Conservation (phyloP, 2,888 invertebrate species). For the Laothoe populi region DNA sequence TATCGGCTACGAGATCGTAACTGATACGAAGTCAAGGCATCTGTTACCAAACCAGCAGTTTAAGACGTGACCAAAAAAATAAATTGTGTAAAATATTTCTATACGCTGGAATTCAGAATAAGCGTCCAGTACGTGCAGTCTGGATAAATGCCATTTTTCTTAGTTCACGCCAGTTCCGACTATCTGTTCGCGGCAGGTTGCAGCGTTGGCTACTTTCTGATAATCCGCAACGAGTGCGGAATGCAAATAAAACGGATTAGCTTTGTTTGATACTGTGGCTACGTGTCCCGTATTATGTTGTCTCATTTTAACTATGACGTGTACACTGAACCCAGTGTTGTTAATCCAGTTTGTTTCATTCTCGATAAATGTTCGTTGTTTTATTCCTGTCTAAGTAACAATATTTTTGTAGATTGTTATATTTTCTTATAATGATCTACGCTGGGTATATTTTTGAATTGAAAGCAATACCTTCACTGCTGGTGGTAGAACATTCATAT, state of each 20-base stretch:
- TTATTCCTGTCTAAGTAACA: background rate
- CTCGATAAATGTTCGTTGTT: background rate
- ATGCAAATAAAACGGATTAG: conserved; percentile 50
- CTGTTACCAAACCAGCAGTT: conserved; percentile 19
- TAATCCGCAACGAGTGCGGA: conserved; percentile 54
- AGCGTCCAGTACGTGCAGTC: conserved; percentile 35
- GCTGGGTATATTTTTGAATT: too few species aligned
- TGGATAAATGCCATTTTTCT: conserved; percentile 59
- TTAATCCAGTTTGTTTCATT: background rate
- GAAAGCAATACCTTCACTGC: too few species aligned
- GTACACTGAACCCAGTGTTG: background rate
- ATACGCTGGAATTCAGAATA: conserved; percentile 20
- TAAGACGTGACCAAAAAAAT: conserved; percentile 23
- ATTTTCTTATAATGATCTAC: too few species aligned
- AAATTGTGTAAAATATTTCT: conserved; percentile 15
- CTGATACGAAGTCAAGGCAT: conserved; percentile 10
- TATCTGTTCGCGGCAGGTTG: conserved; percentile 59
- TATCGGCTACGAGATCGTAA: background rate
- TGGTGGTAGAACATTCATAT: background rate
- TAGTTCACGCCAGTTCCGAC: conserved; percentile 45
- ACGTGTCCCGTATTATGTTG: conserved; percentile 19
- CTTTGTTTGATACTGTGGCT: conserved; percentile 21
- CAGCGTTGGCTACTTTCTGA: conserved; percentile 57
- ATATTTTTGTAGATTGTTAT: background rate
- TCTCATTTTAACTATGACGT: background rate